These are phyloP conservation scores for Atta colombica DNA, from an alignment of 1,140 invertebrate genomes.

Conservation along the genomic window DNA sequence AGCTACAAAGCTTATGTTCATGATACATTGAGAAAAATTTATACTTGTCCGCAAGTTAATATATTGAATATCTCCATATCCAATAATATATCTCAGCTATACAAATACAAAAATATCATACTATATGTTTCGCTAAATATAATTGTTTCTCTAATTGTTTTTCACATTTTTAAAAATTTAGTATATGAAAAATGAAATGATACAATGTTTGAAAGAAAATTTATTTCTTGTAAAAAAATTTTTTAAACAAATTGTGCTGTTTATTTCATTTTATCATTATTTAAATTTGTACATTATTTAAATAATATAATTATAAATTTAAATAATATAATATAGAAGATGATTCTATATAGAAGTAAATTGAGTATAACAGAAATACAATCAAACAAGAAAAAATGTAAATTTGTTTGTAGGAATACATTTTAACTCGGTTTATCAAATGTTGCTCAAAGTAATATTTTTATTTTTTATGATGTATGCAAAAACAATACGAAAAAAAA, in stretches of 20 bases:
- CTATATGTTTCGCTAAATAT: not conserved
- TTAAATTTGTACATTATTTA: conserved; percentile 2
- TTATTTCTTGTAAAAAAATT: not conserved
- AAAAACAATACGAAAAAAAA: not conserved
- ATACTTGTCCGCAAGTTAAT: not conserved
- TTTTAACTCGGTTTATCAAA: not conserved
- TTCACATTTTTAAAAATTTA: not conserved
- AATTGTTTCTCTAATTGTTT: not conserved
- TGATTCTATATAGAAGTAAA: not conserved
- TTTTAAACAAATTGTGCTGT: not conserved
- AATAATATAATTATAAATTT: not conserved
- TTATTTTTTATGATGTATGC: conserved; percentile 9
- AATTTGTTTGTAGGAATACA: not conserved
- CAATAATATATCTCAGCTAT: not conserved
- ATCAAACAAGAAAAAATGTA: not conserved
- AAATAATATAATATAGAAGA: not conserved
- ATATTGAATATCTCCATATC: not conserved
- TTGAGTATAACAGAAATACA: not conserved
- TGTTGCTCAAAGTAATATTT: not conserved
- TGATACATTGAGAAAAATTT: not conserved
- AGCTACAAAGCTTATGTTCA: conserved; percentile 5
- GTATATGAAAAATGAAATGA: not conserved
- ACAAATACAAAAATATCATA: not conserved
- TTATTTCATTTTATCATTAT: conserved; percentile 7
- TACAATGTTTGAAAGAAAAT: not conserved